Conservation (phyloP, 2,797 vertebrate species). For the Pipistrellus pygmaeus region DNA sequence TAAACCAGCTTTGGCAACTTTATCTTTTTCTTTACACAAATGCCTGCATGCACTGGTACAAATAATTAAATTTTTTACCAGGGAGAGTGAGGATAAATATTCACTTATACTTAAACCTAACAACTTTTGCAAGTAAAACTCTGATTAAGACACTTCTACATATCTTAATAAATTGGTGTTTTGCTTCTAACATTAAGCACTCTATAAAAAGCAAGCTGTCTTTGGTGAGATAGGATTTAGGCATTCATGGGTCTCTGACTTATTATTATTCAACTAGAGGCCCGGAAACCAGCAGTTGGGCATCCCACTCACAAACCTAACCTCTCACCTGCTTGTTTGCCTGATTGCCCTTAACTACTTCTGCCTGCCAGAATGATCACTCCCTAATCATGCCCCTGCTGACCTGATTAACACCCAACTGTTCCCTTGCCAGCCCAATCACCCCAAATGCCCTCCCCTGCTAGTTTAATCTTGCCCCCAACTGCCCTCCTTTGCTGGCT, state of each 20-base stretch:
- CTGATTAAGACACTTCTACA: neutral
- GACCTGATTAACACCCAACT: too few species aligned
- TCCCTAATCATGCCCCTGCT: too few species aligned
- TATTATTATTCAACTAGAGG: neutral
- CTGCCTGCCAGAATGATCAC: too few species aligned
- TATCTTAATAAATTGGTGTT: neutral
- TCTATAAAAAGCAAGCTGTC: neutral
- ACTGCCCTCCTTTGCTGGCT: too few species aligned
- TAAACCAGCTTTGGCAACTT: too few species aligned
- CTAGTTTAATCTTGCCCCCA: too few species aligned
- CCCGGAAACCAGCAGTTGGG: too few species aligned
- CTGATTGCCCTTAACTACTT: too few species aligned
- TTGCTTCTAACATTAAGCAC: neutral
- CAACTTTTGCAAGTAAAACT: neutral
- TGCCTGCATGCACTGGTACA: neutral
- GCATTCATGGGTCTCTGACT: neutral
- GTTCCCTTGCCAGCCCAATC: too few species aligned
- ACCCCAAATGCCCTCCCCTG: too few species aligned
- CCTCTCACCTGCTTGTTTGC: too few species aligned
- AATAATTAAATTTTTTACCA: neutral
- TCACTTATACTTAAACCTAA: neutral
- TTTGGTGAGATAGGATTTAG: neutral
- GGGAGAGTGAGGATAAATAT: neutral
- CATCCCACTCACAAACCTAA: too few species aligned
- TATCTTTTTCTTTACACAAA: neutral